These are phyloP conservation scores for Meiosimyza platycephala DNA, from an alignment of 2,888 invertebrate species.

Conservation along the genomic window DNA sequence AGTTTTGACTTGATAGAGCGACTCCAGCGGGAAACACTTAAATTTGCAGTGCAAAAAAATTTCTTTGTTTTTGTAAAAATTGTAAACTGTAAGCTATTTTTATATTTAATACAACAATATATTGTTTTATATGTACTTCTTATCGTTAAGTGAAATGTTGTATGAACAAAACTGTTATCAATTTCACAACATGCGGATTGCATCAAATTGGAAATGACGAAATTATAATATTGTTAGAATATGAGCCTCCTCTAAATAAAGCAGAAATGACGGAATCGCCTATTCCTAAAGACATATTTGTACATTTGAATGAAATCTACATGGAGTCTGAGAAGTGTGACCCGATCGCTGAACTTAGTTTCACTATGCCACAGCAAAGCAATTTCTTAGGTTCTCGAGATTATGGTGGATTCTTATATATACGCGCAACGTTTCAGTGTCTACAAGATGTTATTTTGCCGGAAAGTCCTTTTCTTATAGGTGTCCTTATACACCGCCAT, in stretches of 20 bases:
- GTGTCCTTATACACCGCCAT: conserved; percentile 80
- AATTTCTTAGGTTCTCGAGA: conserved; percentile 76
- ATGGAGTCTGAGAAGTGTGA: conserved; percentile 75
- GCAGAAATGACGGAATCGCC: conserved; percentile 37
- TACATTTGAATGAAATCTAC: conserved; percentile 79
- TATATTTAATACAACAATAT: neutral
- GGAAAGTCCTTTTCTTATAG: conserved; percentile 80
- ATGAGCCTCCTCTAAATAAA: conserved; percentile 71
- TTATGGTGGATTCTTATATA: conserved; percentile 85
- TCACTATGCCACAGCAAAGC: conserved; percentile 70
- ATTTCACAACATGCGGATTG: conserved; percentile 81
- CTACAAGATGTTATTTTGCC: conserved; percentile 80
- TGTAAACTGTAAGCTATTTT: conserved; percentile 74
- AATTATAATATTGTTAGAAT: conserved; percentile 79
- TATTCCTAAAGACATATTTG: conserved; percentile 78
- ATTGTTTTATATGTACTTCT: conserved; percentile 31
- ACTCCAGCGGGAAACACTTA: conserved; percentile 73
- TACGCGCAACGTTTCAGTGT: conserved; percentile 84
- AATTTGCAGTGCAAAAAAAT: conserved; percentile 81
- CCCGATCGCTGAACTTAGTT: conserved; percentile 77
- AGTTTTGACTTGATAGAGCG: conserved; percentile 71
- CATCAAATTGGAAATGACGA: conserved; percentile 87
- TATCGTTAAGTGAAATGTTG: conserved; percentile 78
- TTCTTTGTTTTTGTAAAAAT: conserved; percentile 80
- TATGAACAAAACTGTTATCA: conserved; percentile 79